These are phyloP conservation scores for Fragum whitleyi DNA, from an alignment of 2,888 invertebrate genomes.

Conservation along the genomic window DNA sequence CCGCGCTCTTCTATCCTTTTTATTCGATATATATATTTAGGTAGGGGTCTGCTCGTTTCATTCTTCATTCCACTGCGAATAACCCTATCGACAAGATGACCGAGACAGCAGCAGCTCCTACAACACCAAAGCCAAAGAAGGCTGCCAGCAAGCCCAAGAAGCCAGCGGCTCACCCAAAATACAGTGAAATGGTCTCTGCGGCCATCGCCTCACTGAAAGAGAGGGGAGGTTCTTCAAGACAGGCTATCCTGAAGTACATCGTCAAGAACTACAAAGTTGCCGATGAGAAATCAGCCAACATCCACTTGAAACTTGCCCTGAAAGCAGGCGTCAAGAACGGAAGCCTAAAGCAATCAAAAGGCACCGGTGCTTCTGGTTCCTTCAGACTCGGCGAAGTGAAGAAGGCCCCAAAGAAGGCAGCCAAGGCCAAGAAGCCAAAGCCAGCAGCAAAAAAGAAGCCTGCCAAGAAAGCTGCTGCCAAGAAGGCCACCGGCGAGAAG, in stretches of 20 bases:
- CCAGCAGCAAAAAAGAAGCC: slow-evolving; percentile 32
- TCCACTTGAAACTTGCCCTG: slow-evolving; percentile 84
- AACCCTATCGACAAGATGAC: not conserved
- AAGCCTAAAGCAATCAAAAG: slow-evolving; percentile 83
- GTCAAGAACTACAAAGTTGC: slow-evolving; percentile 85
- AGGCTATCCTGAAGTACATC: slow-evolving; percentile 86
- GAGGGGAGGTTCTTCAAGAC: slow-evolving; percentile 85
- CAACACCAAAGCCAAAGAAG: slow-evolving; percentile 63
- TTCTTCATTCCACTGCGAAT: not conserved
- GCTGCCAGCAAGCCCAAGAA: slow-evolving; percentile 75
- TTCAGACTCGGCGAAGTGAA: slow-evolving; percentile 74
- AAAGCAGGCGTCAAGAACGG: slow-evolving; percentile 84
- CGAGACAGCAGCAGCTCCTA: slow-evolving; percentile 58
- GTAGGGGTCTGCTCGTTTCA: not conserved
- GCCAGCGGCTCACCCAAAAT: slow-evolving; percentile 83
- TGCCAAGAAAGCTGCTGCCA: slow-evolving; percentile 39
- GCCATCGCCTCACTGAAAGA: slow-evolving; percentile 85
- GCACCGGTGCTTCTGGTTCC: slow-evolving; percentile 80
- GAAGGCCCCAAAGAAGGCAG: slow-evolving; percentile 30
- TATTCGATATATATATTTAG: slow-evolving; percentile 43
- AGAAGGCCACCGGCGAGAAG: slow-evolving; percentile 38
- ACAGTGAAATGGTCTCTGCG: slow-evolving; percentile 85
- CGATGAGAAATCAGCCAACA: slow-evolving; percentile 84
- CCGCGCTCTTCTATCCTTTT: slow-evolving; percentile 58
- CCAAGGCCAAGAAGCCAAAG: slow-evolving; percentile 61